Conservation (phyloP, 1,140 invertebrate species). For the Drosophila leontia region DNA sequence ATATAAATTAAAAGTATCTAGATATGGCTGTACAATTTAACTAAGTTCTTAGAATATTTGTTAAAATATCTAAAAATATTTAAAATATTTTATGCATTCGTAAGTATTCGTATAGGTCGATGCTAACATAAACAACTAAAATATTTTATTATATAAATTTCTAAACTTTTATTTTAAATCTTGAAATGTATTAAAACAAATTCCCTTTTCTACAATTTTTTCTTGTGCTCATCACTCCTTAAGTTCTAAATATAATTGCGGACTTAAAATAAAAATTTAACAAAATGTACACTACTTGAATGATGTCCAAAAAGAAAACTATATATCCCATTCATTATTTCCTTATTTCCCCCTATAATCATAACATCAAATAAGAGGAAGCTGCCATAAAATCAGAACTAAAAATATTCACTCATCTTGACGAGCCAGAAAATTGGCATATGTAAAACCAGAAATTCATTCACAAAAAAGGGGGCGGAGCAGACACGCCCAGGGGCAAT, state of each 20-base stretch:
- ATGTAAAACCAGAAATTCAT: conserved; percentile 10
- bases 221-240: background rate
- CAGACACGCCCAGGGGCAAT: conserved; percentile 9
- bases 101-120: no score
- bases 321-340: background rate
- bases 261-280: no score
- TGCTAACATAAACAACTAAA: no score
- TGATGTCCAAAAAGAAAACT: background rate
- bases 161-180: background rate
- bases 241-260: background rate
- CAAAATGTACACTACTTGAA: no score
- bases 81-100: no score
- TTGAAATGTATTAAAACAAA: background rate
- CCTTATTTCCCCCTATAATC: background rate
- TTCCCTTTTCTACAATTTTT: no score
- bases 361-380: background rate
- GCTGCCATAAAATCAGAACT: background rate
- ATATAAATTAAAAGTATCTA: no score
- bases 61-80: no score
- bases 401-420: conserved; percentile 15
- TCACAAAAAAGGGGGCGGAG: background rate
- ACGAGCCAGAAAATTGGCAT: conserved; percentile 8
- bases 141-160: no score
- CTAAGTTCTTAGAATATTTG: no score
- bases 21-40: no score